Percentiles rank a stretch among this genome's conserved stretches.
Evolutionary conservation across 2,797 vertebrate species (phyloP).

Genomic region (Neomorphus geoffroyi): DNA sequence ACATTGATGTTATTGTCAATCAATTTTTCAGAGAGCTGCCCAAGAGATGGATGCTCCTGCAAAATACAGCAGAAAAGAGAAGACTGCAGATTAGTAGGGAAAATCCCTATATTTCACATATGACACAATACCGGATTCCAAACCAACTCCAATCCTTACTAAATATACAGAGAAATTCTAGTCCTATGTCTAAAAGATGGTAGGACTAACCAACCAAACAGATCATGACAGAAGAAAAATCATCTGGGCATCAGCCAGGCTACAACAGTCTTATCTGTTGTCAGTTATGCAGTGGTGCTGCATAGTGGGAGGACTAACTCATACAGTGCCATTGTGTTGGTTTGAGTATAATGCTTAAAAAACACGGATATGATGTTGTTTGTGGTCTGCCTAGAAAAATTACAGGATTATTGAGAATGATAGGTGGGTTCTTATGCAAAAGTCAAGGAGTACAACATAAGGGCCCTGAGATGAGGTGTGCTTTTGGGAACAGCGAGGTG

Average conservation of each 20-base stretch:
- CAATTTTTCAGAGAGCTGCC: slow-evolving; percentile 91
- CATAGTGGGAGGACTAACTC: background rate
- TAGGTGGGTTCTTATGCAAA: background rate
- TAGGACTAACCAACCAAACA: background rate
- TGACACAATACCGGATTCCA: background rate
- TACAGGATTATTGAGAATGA: background rate
- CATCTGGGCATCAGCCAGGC: background rate
- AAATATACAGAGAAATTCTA: background rate
- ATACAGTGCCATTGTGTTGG: background rate
- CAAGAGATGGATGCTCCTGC: slow-evolving; percentile 94
- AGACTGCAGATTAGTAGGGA: background rate
- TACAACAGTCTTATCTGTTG: background rate
- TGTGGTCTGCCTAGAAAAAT: background rate
- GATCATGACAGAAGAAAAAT: background rate
- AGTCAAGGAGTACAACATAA: background rate
- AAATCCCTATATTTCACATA: background rate
- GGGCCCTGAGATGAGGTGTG: background rate
- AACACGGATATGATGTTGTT: background rate
- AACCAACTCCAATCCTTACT: background rate
- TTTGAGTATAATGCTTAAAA: background rate
- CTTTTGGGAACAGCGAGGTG: background rate
- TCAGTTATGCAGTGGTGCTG: background rate
- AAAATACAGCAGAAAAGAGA: slow-evolving; percentile 49
- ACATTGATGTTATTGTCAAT: slow-evolving; percentile 92
- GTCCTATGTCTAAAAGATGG: background rate